Conservation (phyloP, 2,113 vertebrate species). For the Eurypyga helias region DNA sequence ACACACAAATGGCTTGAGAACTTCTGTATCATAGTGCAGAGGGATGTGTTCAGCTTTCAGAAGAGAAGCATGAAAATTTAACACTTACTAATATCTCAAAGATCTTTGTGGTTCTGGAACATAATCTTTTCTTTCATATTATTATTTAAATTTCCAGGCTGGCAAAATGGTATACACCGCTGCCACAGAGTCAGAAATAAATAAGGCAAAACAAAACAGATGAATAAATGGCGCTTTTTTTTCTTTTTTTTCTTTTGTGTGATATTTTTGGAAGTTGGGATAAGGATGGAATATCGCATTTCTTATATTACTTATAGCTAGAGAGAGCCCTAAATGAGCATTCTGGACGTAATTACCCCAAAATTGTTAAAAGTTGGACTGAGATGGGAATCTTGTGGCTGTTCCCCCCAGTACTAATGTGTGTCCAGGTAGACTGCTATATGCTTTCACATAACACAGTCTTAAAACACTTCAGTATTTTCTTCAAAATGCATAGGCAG, state of each 20-base stretch:
- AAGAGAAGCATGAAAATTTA: background rate
- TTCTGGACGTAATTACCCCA: background rate
- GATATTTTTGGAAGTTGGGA: background rate
- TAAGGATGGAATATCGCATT: background rate
- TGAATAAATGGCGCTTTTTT: background rate
- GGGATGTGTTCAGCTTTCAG: background rate
- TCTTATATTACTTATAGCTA: background rate
- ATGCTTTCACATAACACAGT: fast-evolving
- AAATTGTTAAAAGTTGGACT: background rate
- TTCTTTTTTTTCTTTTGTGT: background rate
- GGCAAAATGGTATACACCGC: background rate
- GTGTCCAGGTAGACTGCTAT: background rate
- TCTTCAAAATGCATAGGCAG: background rate
- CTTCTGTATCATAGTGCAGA: background rate
- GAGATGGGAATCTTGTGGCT: background rate
- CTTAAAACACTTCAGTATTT: background rate
- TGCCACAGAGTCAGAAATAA: background rate
- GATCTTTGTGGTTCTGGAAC: background rate
- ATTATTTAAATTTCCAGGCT: background rate
- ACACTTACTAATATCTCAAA: background rate
- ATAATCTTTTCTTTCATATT: background rate
- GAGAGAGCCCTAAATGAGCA: background rate
- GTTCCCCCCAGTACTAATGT: too few relatives aligned
- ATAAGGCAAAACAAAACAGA: background rate
- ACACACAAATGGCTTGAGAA: background rate